Evolutionary conservation across 2,113 vertebrate species (phyloP), one percentile per base, ranked within the genome.

Genomic region (Alligator mississippiensis): DNA sequence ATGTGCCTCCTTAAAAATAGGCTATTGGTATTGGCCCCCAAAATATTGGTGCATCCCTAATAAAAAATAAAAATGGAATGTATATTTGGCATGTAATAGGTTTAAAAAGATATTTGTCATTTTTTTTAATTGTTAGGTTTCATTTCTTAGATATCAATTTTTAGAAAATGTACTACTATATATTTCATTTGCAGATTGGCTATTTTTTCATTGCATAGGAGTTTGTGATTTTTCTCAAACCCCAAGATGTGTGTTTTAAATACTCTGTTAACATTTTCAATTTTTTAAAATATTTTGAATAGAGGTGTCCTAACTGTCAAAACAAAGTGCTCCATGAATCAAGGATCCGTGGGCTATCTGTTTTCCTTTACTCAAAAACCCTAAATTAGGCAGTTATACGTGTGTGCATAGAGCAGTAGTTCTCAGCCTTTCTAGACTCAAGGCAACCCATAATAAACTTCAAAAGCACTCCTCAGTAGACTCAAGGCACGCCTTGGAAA

Each of bases 221-320:
- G 59, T 79, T 54, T 89, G 61, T 47, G 55, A 19, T 59, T 93
- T 93, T 77, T 11, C 28, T 88, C 15, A 77, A 91, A 74, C 68
- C 27, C 10, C 87, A 81, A 77, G 25, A 30, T 28, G 27, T 30
- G 19, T 30, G 9, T 60, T 95, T 89, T 54, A 93, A 89, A 87
- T 6, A 30, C 79, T 95, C 89, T 27, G 30, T 3, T 87, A 81
- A 54, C 87, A 83, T 87, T 80, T 28, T 77, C 81, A 68, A 85
- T 90, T n/a, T 72, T 85, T 94, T 90, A 59, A 95, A 92, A 72
- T 87, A 81, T 13, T 34, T 85, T 77, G 27, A 68, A 58, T 76
- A n/a, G 2, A 2, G 66, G 18, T 80, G 77, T 6, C 80, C 84
- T 38, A 74, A 93, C 38, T 89, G 85, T 80, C 38, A 68, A 1